Conservation (phyloP, 92 coral and sea anemone species). For the Phenganax subtilis region DNA sequence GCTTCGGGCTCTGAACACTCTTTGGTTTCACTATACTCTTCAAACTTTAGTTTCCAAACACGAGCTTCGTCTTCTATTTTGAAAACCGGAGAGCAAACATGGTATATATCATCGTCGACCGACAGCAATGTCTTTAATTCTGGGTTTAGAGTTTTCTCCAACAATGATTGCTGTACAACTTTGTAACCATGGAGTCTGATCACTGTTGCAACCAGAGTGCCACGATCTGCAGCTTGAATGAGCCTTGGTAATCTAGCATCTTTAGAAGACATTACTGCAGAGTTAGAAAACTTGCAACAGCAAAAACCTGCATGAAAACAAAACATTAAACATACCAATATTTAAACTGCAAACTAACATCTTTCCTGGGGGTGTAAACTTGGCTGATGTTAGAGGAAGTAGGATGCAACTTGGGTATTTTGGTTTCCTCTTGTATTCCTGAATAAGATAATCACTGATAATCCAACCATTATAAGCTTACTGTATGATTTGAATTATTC, state of each 20-base stretch:
- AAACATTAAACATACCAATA: neutral
- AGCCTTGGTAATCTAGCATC: neutral
- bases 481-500: no score
- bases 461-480: no score
- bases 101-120: slow-evolving; percentile 21
- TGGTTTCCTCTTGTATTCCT: no score
- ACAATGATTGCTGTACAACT: slow-evolving; percentile 19
- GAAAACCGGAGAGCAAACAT: slow-evolving; percentile 34
- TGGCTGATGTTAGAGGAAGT: no score
- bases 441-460: no score
- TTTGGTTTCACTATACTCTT: slow-evolving; percentile 28
- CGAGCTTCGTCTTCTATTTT: slow-evolving; percentile 38
- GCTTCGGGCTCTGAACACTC: slow-evolving; percentile 19
- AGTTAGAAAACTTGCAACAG: neutral
- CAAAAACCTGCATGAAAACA: slow-evolving; percentile 1
- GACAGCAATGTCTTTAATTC: slow-evolving; percentile 5
- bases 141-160: slow-evolving; percentile 5
- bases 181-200: slow-evolving; percentile 29
- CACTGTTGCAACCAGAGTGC: slow-evolving; percentile 20
- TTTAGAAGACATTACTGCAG: slow-evolving; percentile 2
- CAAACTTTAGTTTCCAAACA: slow-evolving; percentile 36
- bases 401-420: no score
- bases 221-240: slow-evolving; percentile 30
- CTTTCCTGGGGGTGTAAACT: no score
- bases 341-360: neutral